These are phyloP conservation scores for Sebastes vulpes DNA, from an alignment of 2,797 vertebrate genomes.

Conservation along the genomic window DNA sequence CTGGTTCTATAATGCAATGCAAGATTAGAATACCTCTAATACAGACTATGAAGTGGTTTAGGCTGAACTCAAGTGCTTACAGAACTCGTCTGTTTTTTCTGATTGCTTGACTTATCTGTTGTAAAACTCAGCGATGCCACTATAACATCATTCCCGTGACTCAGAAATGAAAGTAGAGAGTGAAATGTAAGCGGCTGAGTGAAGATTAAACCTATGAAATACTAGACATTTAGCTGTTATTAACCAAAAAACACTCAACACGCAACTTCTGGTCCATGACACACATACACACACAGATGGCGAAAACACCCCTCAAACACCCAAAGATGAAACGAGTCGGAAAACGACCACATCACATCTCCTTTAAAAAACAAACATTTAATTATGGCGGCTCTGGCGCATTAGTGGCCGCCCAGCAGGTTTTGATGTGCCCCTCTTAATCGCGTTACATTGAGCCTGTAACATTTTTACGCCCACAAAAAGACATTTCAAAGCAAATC, in stretches of 20 bases:
- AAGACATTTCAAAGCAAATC: conserved; percentile 59
- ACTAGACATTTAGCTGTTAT: not conserved
- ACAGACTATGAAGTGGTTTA: not conserved
- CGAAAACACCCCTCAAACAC: conserved; percentile 56
- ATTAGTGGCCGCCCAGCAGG: conserved; percentile 42
- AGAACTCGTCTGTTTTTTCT: not conserved
- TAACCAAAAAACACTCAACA: not conserved
- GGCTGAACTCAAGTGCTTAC: not conserved
- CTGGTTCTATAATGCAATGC: not conserved
- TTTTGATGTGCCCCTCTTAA: conserved; percentile 70
- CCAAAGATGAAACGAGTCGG: conserved; percentile 69
- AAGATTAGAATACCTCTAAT: not conserved
- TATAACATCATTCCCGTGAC: not conserved
- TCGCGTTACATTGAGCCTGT: conserved; percentile 47
- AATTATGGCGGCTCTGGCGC: conserved; percentile 63
- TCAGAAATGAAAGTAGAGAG: not conserved
- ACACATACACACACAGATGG: conserved; percentile 34
- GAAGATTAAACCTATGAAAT: not conserved
- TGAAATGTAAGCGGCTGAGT: not conserved
- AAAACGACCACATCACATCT: conserved; percentile 77
- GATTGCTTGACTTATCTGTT: not conserved
- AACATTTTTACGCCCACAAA: conserved; percentile 58
- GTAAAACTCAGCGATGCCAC: not conserved
- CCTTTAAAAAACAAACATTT: conserved; percentile 72
- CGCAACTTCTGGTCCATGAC: conserved; percentile 14